phyloP scores from a whole-genome alignment of 2,113 vertebrate species.

The Cebus imitator region DNA sequence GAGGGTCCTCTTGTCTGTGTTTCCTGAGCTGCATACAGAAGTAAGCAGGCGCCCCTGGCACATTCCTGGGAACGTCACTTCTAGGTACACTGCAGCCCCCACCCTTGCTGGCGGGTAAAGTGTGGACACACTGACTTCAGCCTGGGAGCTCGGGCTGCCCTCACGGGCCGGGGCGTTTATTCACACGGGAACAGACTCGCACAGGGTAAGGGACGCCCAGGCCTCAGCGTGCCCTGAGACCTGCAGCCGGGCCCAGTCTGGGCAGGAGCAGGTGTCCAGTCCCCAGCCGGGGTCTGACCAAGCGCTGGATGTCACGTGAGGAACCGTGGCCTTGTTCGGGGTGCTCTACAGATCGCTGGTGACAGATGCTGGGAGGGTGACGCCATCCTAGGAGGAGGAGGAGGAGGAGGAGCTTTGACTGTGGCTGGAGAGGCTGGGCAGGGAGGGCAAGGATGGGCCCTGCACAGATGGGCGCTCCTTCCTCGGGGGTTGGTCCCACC shows the following conservation, averaged over 20 bases:
- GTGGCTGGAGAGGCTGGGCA: not conserved
- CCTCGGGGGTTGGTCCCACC: no score
- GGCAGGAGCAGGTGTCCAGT: fast-evolving
- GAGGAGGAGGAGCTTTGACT: no score
- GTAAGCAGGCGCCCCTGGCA: no score
- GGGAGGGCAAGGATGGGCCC: not conserved
- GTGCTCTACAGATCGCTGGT: not conserved
- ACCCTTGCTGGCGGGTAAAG: fast-evolving
- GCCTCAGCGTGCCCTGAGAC: fast-evolving
- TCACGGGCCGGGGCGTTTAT: not conserved
- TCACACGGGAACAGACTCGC: not conserved
- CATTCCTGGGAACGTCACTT: fast-evolving
- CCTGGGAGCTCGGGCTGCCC: not conserved
- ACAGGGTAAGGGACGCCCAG: fast-evolving
- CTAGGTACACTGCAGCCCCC: not conserved
- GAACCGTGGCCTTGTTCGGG: no score
- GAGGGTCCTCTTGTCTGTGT: not conserved
- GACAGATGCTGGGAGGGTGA: not conserved
- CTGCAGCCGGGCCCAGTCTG: not conserved
- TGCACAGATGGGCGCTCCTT: not conserved
- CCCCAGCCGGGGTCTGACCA: fast-evolving
- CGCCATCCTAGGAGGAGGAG: not conserved
- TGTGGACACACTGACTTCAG: not conserved
- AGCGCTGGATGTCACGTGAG: no score
- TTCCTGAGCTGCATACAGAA: not conserved